Base-by-base conservation (phyloP, 1,140 invertebrate species). In the Hyposmocoma kahamanoa region DNA sequence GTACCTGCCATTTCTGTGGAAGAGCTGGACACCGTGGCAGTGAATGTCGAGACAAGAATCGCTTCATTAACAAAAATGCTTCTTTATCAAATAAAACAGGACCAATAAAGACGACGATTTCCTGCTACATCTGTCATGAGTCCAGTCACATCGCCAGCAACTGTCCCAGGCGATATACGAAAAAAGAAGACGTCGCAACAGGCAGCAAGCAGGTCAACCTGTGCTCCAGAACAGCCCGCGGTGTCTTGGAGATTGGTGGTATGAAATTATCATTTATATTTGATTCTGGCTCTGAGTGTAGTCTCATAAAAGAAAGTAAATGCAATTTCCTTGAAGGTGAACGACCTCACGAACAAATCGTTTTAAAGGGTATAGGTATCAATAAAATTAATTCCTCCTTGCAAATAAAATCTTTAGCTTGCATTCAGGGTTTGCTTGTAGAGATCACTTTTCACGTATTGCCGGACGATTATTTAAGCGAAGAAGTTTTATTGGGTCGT, bases 141-240 rank as follows among this genome's bases (percentile, higher is more conserved):
- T 9, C 26, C 3, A 44, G 47, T 5, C 59, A 66, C 42, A 13
- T 59, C 1, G 56, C 32, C 6, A 19, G 32, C 2, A 24, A 34
- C 6, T 65, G 58, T 21, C 49, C 58, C 0, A 42, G 24, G 36
- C 38, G 47, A 9, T 47, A 36, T n/a, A 45, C 22, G 34, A 62
- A 62, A 18, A 53, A 48, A 24, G 34, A 59, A 43, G 34, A 53
- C 11, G 2, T 0, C 26, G 10, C 38, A 6, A 13, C 43, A 13
- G 22, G 15, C 15, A 19, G 22, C 11, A 43, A 44, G 22, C 18
- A 44, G 15, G 47, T 50, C 1, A 44, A 50, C 41, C 1, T 50
- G 22, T 50, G 49, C 18, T 26, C 22, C 9, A 36, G 15, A 20
- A 2, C 42, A 0, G 19, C 30, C 3, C 30, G 28, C 18, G 49